phyloP scores from a whole-genome alignment of 2,797 vertebrate species.

The Lepilemur septentrionalis region DNA sequence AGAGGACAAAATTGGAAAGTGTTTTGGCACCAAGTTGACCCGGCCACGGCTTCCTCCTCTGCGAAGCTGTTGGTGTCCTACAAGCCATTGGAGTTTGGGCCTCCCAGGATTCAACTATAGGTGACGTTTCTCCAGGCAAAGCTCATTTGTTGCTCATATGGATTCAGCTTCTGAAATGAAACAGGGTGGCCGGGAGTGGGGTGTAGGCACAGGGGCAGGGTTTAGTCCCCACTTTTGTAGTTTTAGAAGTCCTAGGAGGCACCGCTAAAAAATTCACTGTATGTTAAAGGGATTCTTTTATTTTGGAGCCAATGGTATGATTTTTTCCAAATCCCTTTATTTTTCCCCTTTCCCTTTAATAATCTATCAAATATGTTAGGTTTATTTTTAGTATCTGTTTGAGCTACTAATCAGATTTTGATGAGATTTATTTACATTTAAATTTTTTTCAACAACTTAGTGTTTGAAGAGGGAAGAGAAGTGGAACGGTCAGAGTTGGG shows the following conservation, averaged over 20 bases:
- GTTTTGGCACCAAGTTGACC: background rate
- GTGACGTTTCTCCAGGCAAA: background rate
- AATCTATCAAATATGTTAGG: background rate
- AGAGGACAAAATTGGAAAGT: background rate
- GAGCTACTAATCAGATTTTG: background rate
- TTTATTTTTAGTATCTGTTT: background rate
- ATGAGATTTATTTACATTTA: conserved; percentile 7
- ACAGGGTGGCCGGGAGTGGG: no score
- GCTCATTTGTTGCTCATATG: background rate
- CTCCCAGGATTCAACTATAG: accelerated
- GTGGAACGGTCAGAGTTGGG: background rate
- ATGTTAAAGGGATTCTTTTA: background rate
- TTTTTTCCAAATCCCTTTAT: background rate
- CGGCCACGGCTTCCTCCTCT: background rate
- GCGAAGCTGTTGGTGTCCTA: accelerated
- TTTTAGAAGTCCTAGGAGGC: background rate
- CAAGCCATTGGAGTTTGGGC: background rate
- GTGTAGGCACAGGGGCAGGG: background rate
- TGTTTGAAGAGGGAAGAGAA: background rate
- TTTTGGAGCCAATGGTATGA: background rate
- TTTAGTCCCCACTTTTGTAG: background rate
- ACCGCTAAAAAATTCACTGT: background rate
- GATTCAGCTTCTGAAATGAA: background rate
- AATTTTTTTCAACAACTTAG: background rate
- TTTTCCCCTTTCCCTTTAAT: background rate